Base-by-base conservation (phyloP, 1,140 invertebrate species). In the Zaprionus africanus region DNA sequence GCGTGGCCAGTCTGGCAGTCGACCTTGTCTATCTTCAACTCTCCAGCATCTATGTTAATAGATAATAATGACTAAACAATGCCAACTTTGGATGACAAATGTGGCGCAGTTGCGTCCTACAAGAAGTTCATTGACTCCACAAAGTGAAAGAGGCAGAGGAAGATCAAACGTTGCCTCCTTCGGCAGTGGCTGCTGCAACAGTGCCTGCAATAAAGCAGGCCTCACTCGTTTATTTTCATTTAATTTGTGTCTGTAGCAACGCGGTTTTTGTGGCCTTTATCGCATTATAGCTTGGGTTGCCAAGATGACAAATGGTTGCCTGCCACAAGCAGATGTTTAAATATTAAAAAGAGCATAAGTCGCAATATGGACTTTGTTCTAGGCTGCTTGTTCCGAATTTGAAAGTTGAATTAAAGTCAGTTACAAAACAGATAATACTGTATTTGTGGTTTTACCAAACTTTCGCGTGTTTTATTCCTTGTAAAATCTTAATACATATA, bases 1-100 rank as follows among this genome's bases (percentile, higher is more conserved):
- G 22, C 53, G 15, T 56, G 22, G 26, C n/a, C n/a, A 17, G 41
- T 46, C 41, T 26, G 26, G 24, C 24, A 0, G 53, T 1, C 15
- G 46, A 24, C 46, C 46, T 51, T 12, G 11, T 12, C 19, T 6
- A 49, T 4, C 46, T 49, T 2, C 1, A 11, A 49, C 7, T 15
- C 53, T 5, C 15, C 53, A 0, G 3, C 24, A 26, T 26, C 26
- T 5, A 77, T 17, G n/a, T 51, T 84, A 83, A 83, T 84, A 73
- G 78, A 80, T 83, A 84, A 83, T 81, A 81, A 84, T 84, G 81
- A 82, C 53, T 67, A 57, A 56, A 77, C 49, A 54, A 76, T 61
- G 60, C 57, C 79, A 67, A 79, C 64, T 71, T 66, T 74, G 41
- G 76, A 58, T 53, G 66, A 43, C 34, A 56, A 41, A 60, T 63